Base-by-base conservation (phyloP, 2,113 vertebrate species). In the Tachysurus fulvidraco region DNA sequence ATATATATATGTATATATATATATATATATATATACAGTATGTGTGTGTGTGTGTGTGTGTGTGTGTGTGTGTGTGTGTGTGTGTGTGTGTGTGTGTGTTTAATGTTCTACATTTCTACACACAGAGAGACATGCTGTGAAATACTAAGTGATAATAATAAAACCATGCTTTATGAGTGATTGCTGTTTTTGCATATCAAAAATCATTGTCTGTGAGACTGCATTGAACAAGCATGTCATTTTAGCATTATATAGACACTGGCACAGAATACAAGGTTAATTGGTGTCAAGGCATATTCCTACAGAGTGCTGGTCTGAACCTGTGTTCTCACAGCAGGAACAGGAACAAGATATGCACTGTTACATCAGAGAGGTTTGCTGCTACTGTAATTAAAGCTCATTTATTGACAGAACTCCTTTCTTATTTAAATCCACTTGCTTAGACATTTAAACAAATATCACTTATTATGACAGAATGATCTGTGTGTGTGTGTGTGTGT, bases 251-350 rank as follows among this genome's bases (percentile, higher is more conserved):
- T 28, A 52, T 77, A 52, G 14, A 6, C 5, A 78, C 50, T n/a
- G 12, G 11, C 10, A 76, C 73, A 76, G 23, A 50, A 50, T 76
- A 46, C 73, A 76, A 12, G 41, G 28, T 54, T 54, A 54, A 54
- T 17, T 77, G 14, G 74, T 54, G 14, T 78, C 25, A 54, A 28
- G 7, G 3, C 76, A 50, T 55, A 55, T 78, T 54, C 8, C 76
- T 78, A 54, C 76, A 78, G 52, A n/a, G 52, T 79, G 52, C 76
- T 55, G 76, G 50, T 79, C 25, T 55, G 76, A 77, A 14, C 25
- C 13, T 77, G 25, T 77, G 46, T 77, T 67, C 46, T 83, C 62
- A 36, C 44, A 54, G 46, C 25, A 65, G 44, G 28, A 73, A 73
- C 25, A 65, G 44, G 28, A 73, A 73, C 30, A 71, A 82, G 23